phyloP scores from a whole-genome alignment of 2,888 invertebrate species.

The Drosophila kuntzei region DNA sequence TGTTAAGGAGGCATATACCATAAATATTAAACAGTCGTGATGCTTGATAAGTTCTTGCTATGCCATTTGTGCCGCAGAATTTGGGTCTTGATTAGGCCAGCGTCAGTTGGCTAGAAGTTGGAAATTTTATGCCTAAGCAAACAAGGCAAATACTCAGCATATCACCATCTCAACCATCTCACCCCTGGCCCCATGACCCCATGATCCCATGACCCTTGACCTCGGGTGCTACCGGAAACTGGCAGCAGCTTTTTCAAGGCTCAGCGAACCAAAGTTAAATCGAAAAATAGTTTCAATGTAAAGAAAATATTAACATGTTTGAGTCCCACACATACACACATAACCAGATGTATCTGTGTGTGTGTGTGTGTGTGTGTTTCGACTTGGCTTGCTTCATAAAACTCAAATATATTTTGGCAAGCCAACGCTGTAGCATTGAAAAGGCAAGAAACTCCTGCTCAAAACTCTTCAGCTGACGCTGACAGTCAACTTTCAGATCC shows the following conservation, averaged over 20 bases:
- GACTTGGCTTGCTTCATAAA: constrained; percentile 46
- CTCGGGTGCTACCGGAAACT: constrained; percentile 26
- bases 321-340: not conserved
- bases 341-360: not conserved
- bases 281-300: constrained; percentile 74
- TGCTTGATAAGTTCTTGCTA: constrained; percentile 53
- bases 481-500: constrained; percentile 41
- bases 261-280: constrained; percentile 60
- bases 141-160: constrained; percentile 47
- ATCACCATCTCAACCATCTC: not conserved
- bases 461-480: constrained; percentile 42
- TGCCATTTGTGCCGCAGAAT: constrained; percentile 40
- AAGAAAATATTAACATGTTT: constrained; percentile 66
- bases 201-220: not conserved
- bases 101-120: constrained; percentile 50
- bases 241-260: constrained; percentile 28
- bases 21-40: constrained; percentile 59
- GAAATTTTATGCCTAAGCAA: constrained; percentile 62
- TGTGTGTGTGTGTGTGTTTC: constrained; percentile 10
- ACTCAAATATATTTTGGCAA: constrained; percentile 51
- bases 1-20: constrained; percentile 33
- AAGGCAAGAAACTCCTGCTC: constrained; percentile 32
- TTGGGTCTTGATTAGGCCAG: constrained; percentile 56
- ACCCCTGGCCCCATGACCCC: not conserved
- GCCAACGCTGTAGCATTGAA: constrained; percentile 20